Evolutionary conservation across 64 coral and sea anemone species (phyloP).

Genomic region (Platygyra sinensis): DNA sequence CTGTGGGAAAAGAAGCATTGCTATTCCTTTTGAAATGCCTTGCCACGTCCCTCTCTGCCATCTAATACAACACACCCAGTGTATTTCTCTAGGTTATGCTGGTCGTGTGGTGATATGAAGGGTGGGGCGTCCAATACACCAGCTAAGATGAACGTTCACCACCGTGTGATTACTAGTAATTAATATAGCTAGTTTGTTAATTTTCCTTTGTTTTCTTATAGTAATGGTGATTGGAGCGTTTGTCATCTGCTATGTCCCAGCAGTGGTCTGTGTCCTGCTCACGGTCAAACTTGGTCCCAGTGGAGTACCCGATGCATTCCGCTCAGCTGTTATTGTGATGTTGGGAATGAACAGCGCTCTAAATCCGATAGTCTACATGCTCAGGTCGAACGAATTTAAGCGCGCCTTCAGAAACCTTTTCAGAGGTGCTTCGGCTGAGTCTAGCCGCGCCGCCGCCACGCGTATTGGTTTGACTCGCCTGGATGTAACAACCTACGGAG

Average conservation of each 20-base stretch:
- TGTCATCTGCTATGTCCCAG: background rate
- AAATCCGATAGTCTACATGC: background rate
- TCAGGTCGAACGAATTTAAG: constrained; percentile 3
- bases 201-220: background rate
- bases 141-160: too few relatives aligned
- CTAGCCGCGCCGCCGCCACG: background rate
- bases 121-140: too few relatives aligned
- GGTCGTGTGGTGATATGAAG: too few relatives aligned
- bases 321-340: background rate
- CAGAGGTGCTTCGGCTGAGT: background rate
- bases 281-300: background rate
- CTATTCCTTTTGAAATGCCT: too few relatives aligned
- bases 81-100: too few relatives aligned
- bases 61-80: too few relatives aligned
- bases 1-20: too few relatives aligned
- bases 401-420: background rate
- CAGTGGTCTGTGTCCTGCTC: background rate
- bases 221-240: constrained; percentile 15
- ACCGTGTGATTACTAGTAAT: too few relatives aligned
- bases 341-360: background rate
- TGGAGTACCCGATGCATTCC: background rate
- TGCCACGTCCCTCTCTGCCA: too few relatives aligned
- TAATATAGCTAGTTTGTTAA: too few relatives aligned
- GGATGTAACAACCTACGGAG: background rate
- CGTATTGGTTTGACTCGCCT: background rate